These are phyloP conservation scores for Pandemis cinnamomeana DNA, from an alignment of 2,888 invertebrate species.

Conservation along the genomic window DNA sequence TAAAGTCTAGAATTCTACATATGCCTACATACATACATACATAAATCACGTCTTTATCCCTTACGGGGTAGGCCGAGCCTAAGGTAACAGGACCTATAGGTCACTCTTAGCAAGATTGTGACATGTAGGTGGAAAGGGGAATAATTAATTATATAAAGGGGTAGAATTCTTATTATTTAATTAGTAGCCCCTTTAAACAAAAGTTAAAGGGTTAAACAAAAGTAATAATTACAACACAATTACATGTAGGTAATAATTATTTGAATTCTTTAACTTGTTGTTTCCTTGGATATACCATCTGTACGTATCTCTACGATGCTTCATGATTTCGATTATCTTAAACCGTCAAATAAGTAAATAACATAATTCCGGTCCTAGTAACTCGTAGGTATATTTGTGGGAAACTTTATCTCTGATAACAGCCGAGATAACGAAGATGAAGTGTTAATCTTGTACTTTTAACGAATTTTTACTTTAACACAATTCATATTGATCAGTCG, in stretches of 20 bases:
- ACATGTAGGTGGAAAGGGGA: too few relatives aligned
- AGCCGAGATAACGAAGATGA: conserved; percentile 76
- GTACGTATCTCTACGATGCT: conserved; percentile 16
- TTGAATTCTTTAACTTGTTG: neutral
- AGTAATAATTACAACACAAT: neutral
- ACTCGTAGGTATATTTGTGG: conserved; percentile 61
- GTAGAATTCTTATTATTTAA: neutral
- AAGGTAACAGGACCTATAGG: too few relatives aligned
- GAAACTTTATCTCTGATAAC: conserved; percentile 71
- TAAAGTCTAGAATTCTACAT: too few relatives aligned
- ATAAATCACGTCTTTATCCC: too few relatives aligned
- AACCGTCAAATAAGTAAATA: conserved; percentile 71
- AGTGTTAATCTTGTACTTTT: conserved; percentile 80
- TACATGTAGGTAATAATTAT: too few relatives aligned
- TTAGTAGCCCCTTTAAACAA: neutral
- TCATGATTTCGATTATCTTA: conserved; percentile 60
- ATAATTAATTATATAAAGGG: too few relatives aligned
- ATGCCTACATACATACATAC: too few relatives aligned
- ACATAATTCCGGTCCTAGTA: conserved; percentile 70
- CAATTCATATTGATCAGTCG: conserved; percentile 26
- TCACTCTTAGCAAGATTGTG: too few relatives aligned
- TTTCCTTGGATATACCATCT: conserved; percentile 7
- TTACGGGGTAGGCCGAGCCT: too few relatives aligned
- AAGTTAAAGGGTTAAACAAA: neutral
- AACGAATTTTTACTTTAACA: conserved; percentile 70